Conservation (phyloP, 2,113 vertebrate species). For the Bothrops jararaca region DNA sequence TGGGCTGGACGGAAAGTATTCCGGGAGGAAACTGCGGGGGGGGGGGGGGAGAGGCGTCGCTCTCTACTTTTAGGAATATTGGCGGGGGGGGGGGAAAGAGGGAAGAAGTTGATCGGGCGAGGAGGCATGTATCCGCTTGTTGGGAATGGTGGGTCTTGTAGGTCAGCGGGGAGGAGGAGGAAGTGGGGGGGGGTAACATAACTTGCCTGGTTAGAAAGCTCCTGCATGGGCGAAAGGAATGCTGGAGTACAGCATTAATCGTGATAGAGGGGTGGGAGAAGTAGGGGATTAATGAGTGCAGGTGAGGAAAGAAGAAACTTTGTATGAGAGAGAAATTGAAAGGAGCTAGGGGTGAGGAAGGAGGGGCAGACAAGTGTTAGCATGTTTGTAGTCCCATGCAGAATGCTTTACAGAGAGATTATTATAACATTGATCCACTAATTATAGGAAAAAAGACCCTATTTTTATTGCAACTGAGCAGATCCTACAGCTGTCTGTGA, state of each 20-base stretch:
- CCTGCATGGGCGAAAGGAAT: too few species aligned
- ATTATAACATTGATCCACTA: not conserved
- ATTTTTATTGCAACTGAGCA: not conserved
- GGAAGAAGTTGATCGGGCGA: not conserved
- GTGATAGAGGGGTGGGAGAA: not conserved
- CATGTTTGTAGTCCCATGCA: not conserved
- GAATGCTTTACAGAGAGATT: not conserved
- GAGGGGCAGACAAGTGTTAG: not conserved
- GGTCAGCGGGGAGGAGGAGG: not conserved
- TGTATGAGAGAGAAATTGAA: not conserved
- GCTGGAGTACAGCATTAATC: not conserved
- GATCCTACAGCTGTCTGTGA: not conserved
- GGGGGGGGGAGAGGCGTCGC: not conserved
- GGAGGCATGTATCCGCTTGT: not conserved
- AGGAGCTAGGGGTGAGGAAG: not conserved
- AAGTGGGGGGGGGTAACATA: not conserved
- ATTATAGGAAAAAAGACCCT: too few species aligned
- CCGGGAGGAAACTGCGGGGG: not conserved
- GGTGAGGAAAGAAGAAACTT: not conserved
- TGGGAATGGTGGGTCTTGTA: not conserved
- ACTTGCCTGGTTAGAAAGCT: not conserved
- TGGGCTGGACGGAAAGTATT: not conserved
- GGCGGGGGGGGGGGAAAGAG: not conserved
- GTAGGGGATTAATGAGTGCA: not conserved
- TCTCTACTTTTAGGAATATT: not conserved